Conservation (phyloP, 2,888 invertebrate genomes). For the Amiota mariae region DNA sequence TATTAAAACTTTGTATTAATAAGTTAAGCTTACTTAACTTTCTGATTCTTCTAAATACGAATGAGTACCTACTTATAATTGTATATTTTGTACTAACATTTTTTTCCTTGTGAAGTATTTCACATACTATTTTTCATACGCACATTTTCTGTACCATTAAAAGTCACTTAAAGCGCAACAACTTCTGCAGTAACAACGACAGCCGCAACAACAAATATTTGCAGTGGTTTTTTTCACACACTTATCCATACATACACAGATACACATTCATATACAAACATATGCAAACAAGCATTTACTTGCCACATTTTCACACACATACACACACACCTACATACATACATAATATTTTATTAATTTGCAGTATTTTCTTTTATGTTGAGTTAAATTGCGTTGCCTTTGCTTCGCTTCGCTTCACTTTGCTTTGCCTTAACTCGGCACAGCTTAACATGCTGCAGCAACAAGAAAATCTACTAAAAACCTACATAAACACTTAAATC, state of each 20-base stretch:
- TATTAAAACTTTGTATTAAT: too few species aligned
- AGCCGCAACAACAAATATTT: slow-evolving; percentile 2
- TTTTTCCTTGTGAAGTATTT: neutral
- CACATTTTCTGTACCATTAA: slow-evolving; percentile 17
- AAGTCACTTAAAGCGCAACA: slow-evolving; percentile 23
- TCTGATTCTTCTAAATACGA: too few species aligned
- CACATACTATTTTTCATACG: neutral
- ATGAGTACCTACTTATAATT: too few species aligned
- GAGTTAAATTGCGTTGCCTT: neutral
- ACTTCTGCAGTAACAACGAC: slow-evolving; percentile 7
- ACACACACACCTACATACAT: neutral
- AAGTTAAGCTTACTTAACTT: too few species aligned
- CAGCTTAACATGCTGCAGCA: neutral
- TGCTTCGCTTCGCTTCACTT: neutral
- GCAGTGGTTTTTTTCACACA: neutral
- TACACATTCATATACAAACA: too few species aligned
- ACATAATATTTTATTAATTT: slow-evolving; percentile 3
- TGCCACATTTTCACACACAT: neutral
- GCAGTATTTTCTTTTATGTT: slow-evolving; percentile 1
- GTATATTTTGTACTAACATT: neutral
- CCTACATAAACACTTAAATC: slow-evolving; percentile 5
- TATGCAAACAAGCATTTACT: too few species aligned
- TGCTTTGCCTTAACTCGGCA: too few species aligned
- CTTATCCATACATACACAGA: neutral
- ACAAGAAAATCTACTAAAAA: slow-evolving; percentile 14